phyloP scores from a whole-genome alignment of 2,888 invertebrate species.

The Beris chalybata region DNA sequence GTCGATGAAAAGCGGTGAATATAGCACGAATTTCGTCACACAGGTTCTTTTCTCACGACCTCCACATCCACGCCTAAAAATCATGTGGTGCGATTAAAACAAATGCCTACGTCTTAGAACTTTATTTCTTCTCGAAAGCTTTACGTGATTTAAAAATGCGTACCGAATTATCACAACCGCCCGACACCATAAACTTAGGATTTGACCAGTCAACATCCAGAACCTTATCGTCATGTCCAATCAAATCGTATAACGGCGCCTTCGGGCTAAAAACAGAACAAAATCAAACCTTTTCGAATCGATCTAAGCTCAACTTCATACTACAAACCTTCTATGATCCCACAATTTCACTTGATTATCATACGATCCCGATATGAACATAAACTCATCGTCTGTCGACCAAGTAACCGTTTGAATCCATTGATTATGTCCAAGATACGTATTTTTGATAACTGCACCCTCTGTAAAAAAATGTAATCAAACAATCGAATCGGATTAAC shows the following conservation, averaged over 20 bases:
- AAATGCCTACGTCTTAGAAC: too few relatives aligned
- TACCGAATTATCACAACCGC: slow-evolving; percentile 90
- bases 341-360: slow-evolving; percentile 91
- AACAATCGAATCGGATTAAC: too few relatives aligned
- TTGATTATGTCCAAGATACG: slow-evolving; percentile 80
- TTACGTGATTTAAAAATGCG: slow-evolving; percentile 78
- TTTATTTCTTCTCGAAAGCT: slow-evolving; percentile 42
- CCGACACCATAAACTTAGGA: slow-evolving; percentile 82
- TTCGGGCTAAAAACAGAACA: slow-evolving; percentile 68
- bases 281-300: slow-evolving; percentile 39
- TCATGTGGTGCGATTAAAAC: too few relatives aligned
- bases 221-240: slow-evolving; percentile 92
- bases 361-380: slow-evolving; percentile 91
- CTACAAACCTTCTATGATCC: slow-evolving; percentile 82
- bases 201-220: slow-evolving; percentile 94
- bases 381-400: slow-evolving; percentile 78
- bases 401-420: slow-evolving; percentile 93
- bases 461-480: slow-evolving; percentile 60
- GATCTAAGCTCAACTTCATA: slow-evolving; percentile 26
- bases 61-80: too few relatives aligned
- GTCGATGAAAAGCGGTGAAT: too few relatives aligned
- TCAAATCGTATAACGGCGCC: slow-evolving; percentile 88
- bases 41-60: too few relatives aligned
- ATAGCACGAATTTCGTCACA: too few relatives aligned
- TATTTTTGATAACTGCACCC: slow-evolving; percentile 82